phyloP scores from a whole-genome alignment of 2,888 invertebrate genomes.

The Hemaris fuciformis region DNA sequence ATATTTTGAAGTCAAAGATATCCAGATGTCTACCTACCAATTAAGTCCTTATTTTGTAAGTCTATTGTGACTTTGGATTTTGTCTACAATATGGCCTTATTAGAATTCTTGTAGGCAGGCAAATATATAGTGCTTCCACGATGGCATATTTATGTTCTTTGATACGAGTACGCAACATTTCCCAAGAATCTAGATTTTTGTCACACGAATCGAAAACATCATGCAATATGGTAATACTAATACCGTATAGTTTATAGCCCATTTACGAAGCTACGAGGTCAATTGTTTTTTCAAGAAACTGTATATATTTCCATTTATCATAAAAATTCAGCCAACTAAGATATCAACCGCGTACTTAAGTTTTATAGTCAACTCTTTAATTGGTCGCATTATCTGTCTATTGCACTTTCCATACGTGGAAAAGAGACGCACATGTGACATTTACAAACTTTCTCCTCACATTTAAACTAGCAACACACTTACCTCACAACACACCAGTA shows the following conservation, averaged over 20 bases:
- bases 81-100: not conserved
- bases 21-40: no score
- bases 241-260: not conserved
- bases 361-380: slow-evolving; percentile 4
- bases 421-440: not conserved
- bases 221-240: not conserved
- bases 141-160: not conserved
- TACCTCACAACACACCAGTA: slow-evolving; percentile 29
- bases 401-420: not conserved
- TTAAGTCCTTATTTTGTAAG: no score
- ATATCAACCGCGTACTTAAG: not conserved
- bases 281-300: not conserved
- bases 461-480: slow-evolving; percentile 29
- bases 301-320: no score
- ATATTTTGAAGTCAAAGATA: no score
- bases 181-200: not conserved
- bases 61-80: no score
- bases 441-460: slow-evolving; percentile 3
- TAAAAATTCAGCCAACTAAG: slow-evolving; percentile 14
- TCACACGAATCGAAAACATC: not conserved
- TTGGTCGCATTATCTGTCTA: not conserved
- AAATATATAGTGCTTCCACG: not conserved
- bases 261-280: no score
- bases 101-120: not conserved
- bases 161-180: not conserved